Conservation (phyloP, 1,140 invertebrate species). For the Aphelenchoides avenae region DNA sequence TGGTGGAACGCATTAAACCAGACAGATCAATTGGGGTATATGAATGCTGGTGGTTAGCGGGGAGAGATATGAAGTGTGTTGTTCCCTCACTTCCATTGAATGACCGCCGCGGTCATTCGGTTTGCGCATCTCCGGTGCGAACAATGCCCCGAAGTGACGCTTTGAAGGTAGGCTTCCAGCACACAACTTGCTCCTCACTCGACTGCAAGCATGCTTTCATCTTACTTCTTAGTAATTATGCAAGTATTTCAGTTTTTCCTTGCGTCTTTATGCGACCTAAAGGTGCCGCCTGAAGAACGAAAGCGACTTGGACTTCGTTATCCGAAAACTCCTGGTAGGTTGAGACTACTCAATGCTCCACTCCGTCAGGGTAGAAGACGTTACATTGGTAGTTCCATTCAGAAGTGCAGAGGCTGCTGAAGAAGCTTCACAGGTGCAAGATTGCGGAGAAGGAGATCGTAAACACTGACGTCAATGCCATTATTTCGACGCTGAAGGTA, state of each 20-base stretch:
- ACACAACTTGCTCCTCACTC: neutral
- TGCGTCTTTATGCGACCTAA: constrained; percentile 28
- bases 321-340: constrained; percentile 30
- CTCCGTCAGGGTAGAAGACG: neutral
- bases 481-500: constrained; percentile 26
- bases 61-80: no score
- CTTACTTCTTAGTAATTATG: neutral
- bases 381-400: no score
- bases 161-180: neutral
- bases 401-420: constrained; percentile 34
- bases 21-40: no score
- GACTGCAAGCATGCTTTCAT: constrained; percentile 4
- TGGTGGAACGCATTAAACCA: no score
- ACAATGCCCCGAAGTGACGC: constrained; percentile 1
- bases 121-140: neutral
- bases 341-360: neutral
- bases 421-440: constrained; percentile 26
- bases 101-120: neutral
- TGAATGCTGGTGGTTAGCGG: no score
- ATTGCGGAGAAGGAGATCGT: constrained; percentile 15
- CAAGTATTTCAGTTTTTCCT: constrained; percentile 34
- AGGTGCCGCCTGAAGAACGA: constrained; percentile 19
- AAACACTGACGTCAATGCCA: constrained; percentile 31
- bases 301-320: constrained; percentile 30
- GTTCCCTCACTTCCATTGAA: no score